Conservation (phyloP, 2,797 vertebrate genomes). For the Siniperca undulata region DNA sequence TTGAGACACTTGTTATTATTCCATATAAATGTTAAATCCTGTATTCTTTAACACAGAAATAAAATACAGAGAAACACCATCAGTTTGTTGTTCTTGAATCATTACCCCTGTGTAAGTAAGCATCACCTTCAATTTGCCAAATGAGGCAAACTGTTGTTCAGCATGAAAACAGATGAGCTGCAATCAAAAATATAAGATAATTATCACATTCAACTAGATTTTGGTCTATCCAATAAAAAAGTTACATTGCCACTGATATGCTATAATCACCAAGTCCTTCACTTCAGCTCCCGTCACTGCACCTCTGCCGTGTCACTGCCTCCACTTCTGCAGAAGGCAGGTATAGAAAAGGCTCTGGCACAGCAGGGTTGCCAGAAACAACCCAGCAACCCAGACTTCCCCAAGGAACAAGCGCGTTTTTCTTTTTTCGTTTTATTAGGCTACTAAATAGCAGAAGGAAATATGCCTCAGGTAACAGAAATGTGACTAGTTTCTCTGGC, state of each 20-base stretch:
- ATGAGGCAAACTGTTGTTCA: slow-evolving; percentile 14
- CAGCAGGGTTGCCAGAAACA: not conserved
- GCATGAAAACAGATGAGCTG: slow-evolving; percentile 6
- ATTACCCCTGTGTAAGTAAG: not conserved
- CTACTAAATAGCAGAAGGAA: not conserved
- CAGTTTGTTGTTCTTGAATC: slow-evolving; percentile 10
- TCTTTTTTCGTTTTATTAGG: not conserved
- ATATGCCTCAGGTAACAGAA: not conserved
- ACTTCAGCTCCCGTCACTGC: not conserved
- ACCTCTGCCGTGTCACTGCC: not conserved
- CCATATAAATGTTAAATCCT: slow-evolving; percentile 23
- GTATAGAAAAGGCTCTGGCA: too few species aligned
- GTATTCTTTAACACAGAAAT: slow-evolving; percentile 29
- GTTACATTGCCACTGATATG: not conserved
- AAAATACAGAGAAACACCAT: slow-evolving; percentile 22
- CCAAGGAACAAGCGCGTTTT: not conserved
- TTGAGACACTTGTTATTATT: slow-evolving; percentile 8
- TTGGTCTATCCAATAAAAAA: not conserved
- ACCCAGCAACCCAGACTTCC: not conserved
- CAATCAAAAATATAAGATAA: slow-evolving; percentile 19
- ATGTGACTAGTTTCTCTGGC: not conserved
- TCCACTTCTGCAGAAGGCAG: not conserved
- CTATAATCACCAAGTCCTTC: not conserved
- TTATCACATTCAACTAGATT: slow-evolving; percentile 12
- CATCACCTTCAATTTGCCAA: slow-evolving; percentile 19